These are phyloP conservation scores for Syngnathus typhle DNA, from an alignment of 2,113 vertebrate genomes.

Conservation along the genomic window DNA sequence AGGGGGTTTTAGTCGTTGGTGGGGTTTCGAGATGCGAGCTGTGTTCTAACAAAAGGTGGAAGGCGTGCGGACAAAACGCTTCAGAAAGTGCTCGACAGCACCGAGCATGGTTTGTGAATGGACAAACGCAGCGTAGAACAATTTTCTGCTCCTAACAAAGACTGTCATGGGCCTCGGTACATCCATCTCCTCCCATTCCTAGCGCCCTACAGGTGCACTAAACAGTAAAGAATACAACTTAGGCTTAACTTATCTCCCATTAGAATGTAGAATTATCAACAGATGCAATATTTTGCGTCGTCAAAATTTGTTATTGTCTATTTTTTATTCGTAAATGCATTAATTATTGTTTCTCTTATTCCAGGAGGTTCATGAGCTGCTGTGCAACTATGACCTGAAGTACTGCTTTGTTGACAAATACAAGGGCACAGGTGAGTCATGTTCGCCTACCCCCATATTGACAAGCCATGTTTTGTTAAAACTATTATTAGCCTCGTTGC, in stretches of 20 bases:
- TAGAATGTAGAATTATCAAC: neutral
- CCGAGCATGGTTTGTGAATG: conserved; percentile 47
- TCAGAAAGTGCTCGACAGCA: conserved; percentile 68
- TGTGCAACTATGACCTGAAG: conserved; percentile 85
- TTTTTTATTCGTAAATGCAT: neutral
- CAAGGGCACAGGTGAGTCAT: conserved; percentile 88
- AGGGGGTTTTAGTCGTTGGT: conserved; percentile 2
- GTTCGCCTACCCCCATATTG: no score
- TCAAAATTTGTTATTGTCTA: neutral
- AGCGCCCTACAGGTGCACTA: conserved; percentile 32
- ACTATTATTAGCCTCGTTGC: neutral
- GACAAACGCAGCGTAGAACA: conserved; percentile 53
- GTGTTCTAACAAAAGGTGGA: conserved; percentile 63
- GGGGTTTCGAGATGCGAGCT: conserved; percentile 68
- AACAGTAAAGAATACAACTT: conserved; percentile 1
- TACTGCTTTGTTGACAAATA: conserved; percentile 97
- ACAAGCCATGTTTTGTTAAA: neutral
- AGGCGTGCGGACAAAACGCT: conserved; percentile 63
- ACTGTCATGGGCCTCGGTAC: conserved; percentile 17
- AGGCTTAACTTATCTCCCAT: neutral
- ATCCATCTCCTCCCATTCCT: neutral
- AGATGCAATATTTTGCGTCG: neutral
- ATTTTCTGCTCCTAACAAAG: conserved; percentile 52
- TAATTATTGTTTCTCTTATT: conserved; percentile 9
- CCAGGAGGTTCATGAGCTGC: conserved; percentile 88